Evolutionary conservation across 2,113 vertebrate genomes (phyloP).

Genomic region (Tetraodon nigroviridis): DNA sequence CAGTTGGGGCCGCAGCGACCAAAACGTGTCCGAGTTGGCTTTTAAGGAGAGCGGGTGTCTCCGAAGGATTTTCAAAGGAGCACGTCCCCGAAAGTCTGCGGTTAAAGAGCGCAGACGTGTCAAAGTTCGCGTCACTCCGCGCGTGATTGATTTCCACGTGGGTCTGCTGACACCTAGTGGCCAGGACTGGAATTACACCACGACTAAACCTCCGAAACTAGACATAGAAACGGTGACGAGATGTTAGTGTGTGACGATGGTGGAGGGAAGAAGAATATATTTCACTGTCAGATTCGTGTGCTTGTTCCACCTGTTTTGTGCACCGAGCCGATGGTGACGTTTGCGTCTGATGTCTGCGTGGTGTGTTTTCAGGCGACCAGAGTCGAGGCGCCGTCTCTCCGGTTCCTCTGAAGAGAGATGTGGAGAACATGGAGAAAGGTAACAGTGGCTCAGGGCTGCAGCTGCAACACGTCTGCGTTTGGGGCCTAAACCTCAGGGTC

Average conservation of each 20-base stretch:
- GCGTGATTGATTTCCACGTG: background rate
- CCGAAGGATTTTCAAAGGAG: too few relatives aligned
- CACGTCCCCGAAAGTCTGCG: too few relatives aligned
- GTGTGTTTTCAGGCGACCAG: conserved; percentile 78
- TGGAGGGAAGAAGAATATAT: background rate
- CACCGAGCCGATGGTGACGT: background rate
- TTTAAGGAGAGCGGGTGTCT: too few relatives aligned
- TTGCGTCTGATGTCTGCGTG: background rate
- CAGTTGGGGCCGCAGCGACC: too few relatives aligned
- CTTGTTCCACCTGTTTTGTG: too few relatives aligned
- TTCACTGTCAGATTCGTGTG: too few relatives aligned
- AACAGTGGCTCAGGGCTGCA: conserved; percentile 15
- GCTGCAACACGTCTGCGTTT: background rate
- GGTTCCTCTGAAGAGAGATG: conserved; percentile 89
- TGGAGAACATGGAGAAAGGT: conserved; percentile 99
- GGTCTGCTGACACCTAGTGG: conserved; percentile 64
- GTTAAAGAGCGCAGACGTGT: too few relatives aligned
- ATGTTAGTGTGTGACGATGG: background rate
- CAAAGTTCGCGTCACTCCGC: too few relatives aligned
- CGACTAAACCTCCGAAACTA: background rate
- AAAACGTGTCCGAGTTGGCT: too few relatives aligned
- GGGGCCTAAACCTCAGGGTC: conserved; percentile 3
- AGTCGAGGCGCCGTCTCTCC: conserved; percentile 83
- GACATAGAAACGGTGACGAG: background rate
- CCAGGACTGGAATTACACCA: conserved; percentile 31